Percentiles rank a stretch among this genome's conserved stretches.
phyloP scores from a whole-genome alignment of 2,888 invertebrate genomes.

The Epistrophe grossulariae region DNA sequence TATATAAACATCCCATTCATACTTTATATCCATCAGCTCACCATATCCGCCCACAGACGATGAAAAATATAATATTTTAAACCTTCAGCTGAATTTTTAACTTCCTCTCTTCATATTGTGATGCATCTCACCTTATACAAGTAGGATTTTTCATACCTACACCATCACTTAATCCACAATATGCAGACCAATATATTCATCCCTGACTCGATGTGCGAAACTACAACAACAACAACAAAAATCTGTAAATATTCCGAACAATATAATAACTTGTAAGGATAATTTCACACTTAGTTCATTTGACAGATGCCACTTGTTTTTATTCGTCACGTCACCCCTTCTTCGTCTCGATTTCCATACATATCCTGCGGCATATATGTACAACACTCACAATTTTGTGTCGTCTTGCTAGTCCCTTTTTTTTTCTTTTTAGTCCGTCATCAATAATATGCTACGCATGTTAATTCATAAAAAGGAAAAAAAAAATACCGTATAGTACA shows the following conservation, averaged over 20 bases:
- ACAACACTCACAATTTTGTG: slow-evolving; percentile 29
- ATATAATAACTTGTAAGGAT: slow-evolving; percentile 78
- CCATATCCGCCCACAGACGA: slow-evolving; percentile 45
- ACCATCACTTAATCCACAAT: slow-evolving; percentile 52
- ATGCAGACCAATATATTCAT: slow-evolving; percentile 27
- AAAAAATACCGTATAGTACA: neutral
- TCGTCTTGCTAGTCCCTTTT: slow-evolving; percentile 34
- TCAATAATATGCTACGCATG: slow-evolving; percentile 75
- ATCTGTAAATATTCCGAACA: slow-evolving; percentile 75
- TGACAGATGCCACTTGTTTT: slow-evolving; percentile 80
- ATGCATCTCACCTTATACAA: slow-evolving; percentile 18
- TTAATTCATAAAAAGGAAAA: slow-evolving; percentile 70
- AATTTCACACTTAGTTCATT: slow-evolving; percentile 79
- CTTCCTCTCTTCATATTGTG: slow-evolving; percentile 36
- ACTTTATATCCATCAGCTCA: slow-evolving; percentile 69
- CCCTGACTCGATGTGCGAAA: slow-evolving; percentile 3
- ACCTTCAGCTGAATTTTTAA: slow-evolving; percentile 23
- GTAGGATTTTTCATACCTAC: slow-evolving; percentile 47
- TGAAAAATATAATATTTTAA: slow-evolving; percentile 29
- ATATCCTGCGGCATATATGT: slow-evolving; percentile 33
- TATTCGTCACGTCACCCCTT: slow-evolving; percentile 70
- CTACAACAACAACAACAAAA: slow-evolving; percentile 29
- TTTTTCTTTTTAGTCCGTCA: slow-evolving; percentile 34
- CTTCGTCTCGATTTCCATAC: slow-evolving; percentile 11
- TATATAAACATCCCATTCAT: slow-evolving; percentile 74